Conservation (phyloP, 2,888 invertebrate genomes). For the Gortyna flavago region DNA sequence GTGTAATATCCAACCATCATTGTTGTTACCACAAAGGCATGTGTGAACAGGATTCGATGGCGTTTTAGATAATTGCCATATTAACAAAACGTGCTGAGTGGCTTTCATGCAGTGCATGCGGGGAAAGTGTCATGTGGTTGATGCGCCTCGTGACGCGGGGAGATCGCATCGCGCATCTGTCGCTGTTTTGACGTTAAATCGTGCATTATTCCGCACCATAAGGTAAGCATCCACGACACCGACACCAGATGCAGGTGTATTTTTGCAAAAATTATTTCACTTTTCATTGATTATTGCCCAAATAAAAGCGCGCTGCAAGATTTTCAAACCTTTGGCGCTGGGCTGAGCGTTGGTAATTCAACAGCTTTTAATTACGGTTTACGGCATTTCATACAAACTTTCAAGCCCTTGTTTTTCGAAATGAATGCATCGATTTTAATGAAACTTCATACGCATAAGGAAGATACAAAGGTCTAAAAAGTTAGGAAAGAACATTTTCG, state of each 20-base stretch:
- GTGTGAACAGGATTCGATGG: constrained; percentile 60
- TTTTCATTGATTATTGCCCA: constrained; percentile 3
- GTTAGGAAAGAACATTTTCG: too few species aligned
- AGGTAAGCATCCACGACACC: constrained; percentile 23
- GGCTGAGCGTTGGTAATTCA: background rate
- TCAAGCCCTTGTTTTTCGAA: too few species aligned
- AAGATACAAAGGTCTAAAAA: too few species aligned
- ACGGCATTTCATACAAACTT: too few species aligned
- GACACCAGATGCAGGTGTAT: background rate
- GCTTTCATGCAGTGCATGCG: constrained; percentile 67
- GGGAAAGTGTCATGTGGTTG: constrained; percentile 73
- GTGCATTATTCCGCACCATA: constrained; percentile 47
- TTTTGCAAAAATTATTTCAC: constrained; percentile 25
- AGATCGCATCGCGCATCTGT: constrained; percentile 67
- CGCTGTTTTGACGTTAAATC: constrained; percentile 43
- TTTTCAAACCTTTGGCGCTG: too few species aligned
- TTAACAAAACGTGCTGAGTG: constrained; percentile 60
- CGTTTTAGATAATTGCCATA: constrained; percentile 64
- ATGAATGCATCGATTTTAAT: too few species aligned
- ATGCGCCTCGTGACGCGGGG: constrained; percentile 65
- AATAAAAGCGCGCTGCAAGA: background rate
- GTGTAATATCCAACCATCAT: constrained; percentile 23
- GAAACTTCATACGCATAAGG: too few species aligned
- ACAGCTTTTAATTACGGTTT: background rate
- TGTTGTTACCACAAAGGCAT: constrained; percentile 29